Base-by-base conservation (phyloP, 2,888 invertebrate species). In the Pyrgus malvae region DNA sequence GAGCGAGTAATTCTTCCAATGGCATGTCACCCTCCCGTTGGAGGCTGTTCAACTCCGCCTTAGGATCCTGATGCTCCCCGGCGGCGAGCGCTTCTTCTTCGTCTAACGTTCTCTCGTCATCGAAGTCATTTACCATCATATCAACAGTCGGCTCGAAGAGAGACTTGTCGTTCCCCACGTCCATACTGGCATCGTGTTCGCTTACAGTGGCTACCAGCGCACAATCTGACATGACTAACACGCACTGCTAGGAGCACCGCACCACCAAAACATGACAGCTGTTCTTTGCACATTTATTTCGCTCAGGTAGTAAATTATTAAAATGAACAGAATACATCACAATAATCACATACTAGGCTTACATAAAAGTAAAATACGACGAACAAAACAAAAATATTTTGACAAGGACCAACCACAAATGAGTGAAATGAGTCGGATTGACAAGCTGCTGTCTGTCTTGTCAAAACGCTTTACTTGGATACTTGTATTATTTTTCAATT, bases 1-100 rank as follows among this genome's bases (percentile, higher is more conserved):
- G 93, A 8, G 97, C 97, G 69, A 99, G 89, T 55, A 99, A 87
- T 76, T 98, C 96, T 74, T 98, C 98, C 66, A 99, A 91, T 59
- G 99, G 98, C 97, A 99, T 98, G 90, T 98, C 97, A 80, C 98
- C 95, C 87, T 98, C 98, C 92, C 94, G 95, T 78, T 97, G 96
- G 60, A 98, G 90, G 76, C 95, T 96, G 67, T 95, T 95, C 44
- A 98, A 92, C 87, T 98, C 98, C 70, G 96, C 96, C 71, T 95
- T 94, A 42, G 96, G 94, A 83, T 98, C 97, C 68, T 95, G 94
- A 42, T 92, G 90, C 85, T 96, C 96, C 61, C 95, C 94, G 68
- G 96, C 96, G 66, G 97, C 97, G 78, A 98, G 86, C 45, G 97
- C 97, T 92, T 99, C 99, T 91, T 99, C 98, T 90, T 99, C 98